These are phyloP conservation scores for Lanius ludovicianus DNA, from an alignment of 2,113 vertebrate species.

Conservation along the genomic window DNA sequence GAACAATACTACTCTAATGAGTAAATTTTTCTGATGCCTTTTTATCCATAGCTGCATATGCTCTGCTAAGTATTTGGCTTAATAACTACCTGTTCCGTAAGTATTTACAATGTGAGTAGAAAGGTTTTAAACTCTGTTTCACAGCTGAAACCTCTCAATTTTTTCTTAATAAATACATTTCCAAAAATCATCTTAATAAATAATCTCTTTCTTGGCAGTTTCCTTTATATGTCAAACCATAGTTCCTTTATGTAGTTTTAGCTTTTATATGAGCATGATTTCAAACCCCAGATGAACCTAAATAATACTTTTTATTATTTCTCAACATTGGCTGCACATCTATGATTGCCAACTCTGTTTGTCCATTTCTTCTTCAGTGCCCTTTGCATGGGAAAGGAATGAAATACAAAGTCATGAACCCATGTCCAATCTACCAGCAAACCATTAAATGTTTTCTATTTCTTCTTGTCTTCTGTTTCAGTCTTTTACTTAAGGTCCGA, in stretches of 20 bases:
- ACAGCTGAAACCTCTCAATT: background rate
- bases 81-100: background rate
- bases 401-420: background rate
- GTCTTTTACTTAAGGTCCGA: background rate
- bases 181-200: background rate
- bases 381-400: background rate
- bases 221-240: background rate
- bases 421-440: background rate
- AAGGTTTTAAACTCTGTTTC: background rate
- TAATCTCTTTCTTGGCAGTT: background rate
- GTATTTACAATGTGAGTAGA: background rate
- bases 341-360: background rate
- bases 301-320: background rate
- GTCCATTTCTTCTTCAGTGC: background rate
- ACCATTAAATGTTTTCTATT: background rate
- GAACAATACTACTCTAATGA: background rate
- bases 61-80: background rate
- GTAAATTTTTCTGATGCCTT: background rate
- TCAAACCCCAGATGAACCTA: background rate
- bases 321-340: background rate
- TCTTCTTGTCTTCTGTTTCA: background rate
- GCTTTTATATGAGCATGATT: background rate
- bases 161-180: background rate
- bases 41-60: background rate
- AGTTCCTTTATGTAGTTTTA: background rate